Conservation (phyloP, 2,797 vertebrate species). For the Dermochelys coriacea region DNA sequence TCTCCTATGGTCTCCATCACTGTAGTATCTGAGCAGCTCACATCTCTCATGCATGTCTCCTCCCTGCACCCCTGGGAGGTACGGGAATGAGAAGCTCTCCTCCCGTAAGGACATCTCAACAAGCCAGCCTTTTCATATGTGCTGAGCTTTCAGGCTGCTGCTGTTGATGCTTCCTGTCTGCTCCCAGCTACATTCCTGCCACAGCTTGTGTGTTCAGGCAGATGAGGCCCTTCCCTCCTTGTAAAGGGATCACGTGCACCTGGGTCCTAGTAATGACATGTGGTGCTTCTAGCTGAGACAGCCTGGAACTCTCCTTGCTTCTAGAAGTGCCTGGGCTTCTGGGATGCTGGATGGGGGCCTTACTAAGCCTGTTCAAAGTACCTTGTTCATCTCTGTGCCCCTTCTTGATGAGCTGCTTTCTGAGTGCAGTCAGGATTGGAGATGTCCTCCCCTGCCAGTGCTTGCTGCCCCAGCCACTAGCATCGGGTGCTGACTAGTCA, state of each 20-base stretch:
- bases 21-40: accelerated
- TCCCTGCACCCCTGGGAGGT: background rate
- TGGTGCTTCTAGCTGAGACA: background rate
- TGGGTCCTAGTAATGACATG: background rate
- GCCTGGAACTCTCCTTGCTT: background rate
- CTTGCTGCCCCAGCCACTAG: background rate
- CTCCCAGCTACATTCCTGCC: background rate
- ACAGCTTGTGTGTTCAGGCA: background rate
- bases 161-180: background rate
- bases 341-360: background rate
- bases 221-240: background rate
- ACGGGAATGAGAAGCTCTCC: background rate
- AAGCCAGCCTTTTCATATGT: background rate
- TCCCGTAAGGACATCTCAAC: background rate
- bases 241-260: background rate
- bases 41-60: background rate
- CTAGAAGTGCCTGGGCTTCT: background rate
- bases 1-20: background rate
- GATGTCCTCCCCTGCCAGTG: background rate
- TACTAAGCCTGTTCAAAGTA: background rate
- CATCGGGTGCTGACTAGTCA: background rate
- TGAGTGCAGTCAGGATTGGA: background rate
- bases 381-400: background rate
- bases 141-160: background rate
- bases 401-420: background rate